These are phyloP conservation scores for Beaufortia kweichowensis DNA, from an alignment of 2,113 vertebrate genomes.

Conservation along the genomic window DNA sequence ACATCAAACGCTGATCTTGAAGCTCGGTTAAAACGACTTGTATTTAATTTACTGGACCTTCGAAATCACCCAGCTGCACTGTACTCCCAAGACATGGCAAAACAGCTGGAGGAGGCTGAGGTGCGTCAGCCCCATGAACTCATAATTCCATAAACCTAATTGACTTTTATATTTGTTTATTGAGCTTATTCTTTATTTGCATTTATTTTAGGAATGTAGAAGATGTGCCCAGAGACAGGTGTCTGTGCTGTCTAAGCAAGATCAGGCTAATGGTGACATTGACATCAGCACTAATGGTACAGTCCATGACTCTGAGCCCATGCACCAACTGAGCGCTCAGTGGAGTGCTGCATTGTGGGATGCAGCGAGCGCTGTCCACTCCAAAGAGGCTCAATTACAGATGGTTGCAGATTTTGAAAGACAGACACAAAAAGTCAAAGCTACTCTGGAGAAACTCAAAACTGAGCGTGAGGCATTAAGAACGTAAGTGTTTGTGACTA, in stretches of 20 bases:
- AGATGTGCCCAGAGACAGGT: slow-evolving; percentile 56
- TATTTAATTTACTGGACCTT: slow-evolving; percentile 74
- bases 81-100: slow-evolving; percentile 74
- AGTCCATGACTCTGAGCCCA: slow-evolving; percentile 29
- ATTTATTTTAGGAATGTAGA: slow-evolving; percentile 61
- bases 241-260: slow-evolving; percentile 48
- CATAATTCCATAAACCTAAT: neutral
- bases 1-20: slow-evolving; percentile 58
- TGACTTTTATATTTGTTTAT: neutral
- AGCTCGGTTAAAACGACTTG: slow-evolving; percentile 68
- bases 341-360: slow-evolving; percentile 80
- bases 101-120: slow-evolving; percentile 84
- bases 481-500: slow-evolving; percentile 75
- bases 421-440: slow-evolving; percentile 64
- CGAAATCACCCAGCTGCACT: slow-evolving; percentile 78
- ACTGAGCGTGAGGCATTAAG: slow-evolving; percentile 77
- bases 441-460: slow-evolving; percentile 69
- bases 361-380: slow-evolving; percentile 70
- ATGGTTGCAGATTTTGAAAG: slow-evolving; percentile 76
- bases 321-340: slow-evolving; percentile 55
- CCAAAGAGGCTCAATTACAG: slow-evolving; percentile 75
- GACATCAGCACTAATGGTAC: slow-evolving; percentile 4
- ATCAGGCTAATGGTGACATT: slow-evolving; percentile 38
- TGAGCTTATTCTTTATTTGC: neutral
- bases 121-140: slow-evolving; percentile 63